Base-by-base conservation (phyloP, 2,888 invertebrate genomes). In the Philhelius pedissequus region DNA sequence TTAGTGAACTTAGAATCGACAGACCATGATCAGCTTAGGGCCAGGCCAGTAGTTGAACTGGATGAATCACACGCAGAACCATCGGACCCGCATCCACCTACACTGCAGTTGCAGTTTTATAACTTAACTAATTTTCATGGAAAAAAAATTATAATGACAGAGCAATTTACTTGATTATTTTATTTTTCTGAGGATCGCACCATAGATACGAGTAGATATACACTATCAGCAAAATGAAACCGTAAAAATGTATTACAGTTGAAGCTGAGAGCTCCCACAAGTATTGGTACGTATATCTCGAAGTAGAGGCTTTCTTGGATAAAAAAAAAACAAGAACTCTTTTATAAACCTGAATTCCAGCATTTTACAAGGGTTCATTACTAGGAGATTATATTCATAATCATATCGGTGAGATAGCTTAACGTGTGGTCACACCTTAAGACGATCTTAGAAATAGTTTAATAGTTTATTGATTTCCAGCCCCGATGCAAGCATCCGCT, bases 311-410 rank as follows among this genome's bases (percentile, higher is more conserved):
- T 35, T 5, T 4, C 9, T 18, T 35, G 11, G 9, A 30, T n/a
- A 18, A 25, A 25, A 15, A 25, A 11, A 15, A 25, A 40, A 5
- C 3, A n/a, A 45, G 48, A 68, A 50, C 52, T 25, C 8, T 60
- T 76, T 60, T 60, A 69, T 69, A 70, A 77, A 77, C 69, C 38
- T 50, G 75, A 50, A 68, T 60, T 69, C 27, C 60, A 54, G 18
- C 30, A 40, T 43, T 52, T 60, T 22, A 43, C 1, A 50, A 60
- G 43, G 32, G 25, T 40, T 20, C 38, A 56, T 48, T 75, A 48
- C 13, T 3, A 48, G 25, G 13, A 48, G 45, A 64, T 43, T 13
- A 15, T 27, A 56, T 9, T 70, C 32, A 45, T 32, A 32, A 18
- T 4, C 9, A 18, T n/a, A 52, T 69, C 38, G 3, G 25, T 30